Percentiles rank a stretch among this genome's conserved stretches.
These are phyloP conservation scores for Neolamprologus ventralis DNA, from an alignment of 2,113 vertebrate genomes.

Conservation along the genomic window DNA sequence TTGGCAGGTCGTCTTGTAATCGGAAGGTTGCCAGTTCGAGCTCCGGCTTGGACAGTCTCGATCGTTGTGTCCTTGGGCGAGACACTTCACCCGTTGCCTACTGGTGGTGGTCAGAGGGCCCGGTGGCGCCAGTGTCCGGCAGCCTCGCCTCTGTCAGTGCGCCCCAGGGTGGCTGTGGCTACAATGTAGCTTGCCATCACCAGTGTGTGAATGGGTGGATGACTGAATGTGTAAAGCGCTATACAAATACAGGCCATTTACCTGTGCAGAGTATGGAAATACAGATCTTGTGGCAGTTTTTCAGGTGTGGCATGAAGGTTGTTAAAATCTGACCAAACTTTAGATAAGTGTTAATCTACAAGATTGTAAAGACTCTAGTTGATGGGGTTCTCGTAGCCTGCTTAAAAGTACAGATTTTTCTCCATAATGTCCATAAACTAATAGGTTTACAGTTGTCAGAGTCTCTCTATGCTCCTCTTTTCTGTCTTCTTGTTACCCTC, in stretches of 20 bases:
- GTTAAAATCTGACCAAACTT: not conserved
- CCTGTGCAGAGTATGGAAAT: not conserved
- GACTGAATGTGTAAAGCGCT: not conserved
- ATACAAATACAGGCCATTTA: not conserved
- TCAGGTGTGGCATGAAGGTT: not conserved
- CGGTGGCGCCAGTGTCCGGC: fast-evolving
- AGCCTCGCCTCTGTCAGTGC: not conserved
- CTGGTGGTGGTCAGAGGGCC: not conserved
- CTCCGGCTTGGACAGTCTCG: fast-evolving
- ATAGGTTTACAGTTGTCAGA: not conserved
- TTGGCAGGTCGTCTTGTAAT: not conserved
- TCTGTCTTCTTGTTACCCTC: not conserved
- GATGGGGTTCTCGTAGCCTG: not conserved
- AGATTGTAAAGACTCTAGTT: not conserved
- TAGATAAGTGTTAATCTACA: not conserved
- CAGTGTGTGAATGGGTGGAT: not conserved
- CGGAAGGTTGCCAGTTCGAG: not conserved
- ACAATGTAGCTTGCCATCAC: not conserved
- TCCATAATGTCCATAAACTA: not conserved
- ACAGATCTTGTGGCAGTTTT: not conserved
- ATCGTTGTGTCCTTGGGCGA: fast-evolving
- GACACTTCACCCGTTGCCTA: not conserved
- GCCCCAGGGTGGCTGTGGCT: not conserved
- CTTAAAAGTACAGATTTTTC: not conserved
- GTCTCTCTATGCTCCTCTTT: not conserved